Conservation (phyloP, 1,140 invertebrate genomes). For the Papilio helenus region DNA sequence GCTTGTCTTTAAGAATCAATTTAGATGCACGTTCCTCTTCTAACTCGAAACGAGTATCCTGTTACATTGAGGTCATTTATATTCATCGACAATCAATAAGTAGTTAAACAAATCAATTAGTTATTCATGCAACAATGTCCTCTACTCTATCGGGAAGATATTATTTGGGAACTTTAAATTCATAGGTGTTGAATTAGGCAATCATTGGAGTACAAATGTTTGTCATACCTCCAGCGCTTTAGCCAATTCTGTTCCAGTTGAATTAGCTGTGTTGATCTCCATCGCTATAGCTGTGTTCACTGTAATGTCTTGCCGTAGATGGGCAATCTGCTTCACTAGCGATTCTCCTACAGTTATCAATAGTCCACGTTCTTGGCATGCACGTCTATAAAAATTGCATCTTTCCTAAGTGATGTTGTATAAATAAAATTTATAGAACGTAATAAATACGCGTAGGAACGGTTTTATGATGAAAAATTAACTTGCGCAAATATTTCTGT, state of each 20-base stretch:
- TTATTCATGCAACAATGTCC: too few relatives aligned
- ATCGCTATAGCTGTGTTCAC: slow-evolving; percentile 43
- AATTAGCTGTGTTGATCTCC: slow-evolving; percentile 49
- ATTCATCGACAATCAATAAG: not conserved
- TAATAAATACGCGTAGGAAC: too few relatives aligned
- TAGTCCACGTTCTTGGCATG: slow-evolving; percentile 60
- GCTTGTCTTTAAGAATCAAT: slow-evolving; percentile 62
- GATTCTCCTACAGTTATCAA: slow-evolving; percentile 69
- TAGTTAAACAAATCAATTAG: not conserved
- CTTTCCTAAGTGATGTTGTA: not conserved
- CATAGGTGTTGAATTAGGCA: not conserved
- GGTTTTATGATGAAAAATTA: too few relatives aligned
- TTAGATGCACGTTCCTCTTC: slow-evolving; percentile 65
- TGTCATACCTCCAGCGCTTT: slow-evolving; percentile 56
- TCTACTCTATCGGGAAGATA: too few relatives aligned
- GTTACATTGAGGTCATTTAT: not conserved
- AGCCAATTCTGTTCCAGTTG: slow-evolving; percentile 50
- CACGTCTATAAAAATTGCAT: slow-evolving; percentile 52
- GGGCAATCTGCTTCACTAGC: slow-evolving; percentile 66
- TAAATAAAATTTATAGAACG: too few relatives aligned
- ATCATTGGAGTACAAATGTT: too few relatives aligned
- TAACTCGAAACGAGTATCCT: slow-evolving; percentile 63
- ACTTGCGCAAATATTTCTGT: too few relatives aligned
- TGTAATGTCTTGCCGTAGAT: slow-evolving; percentile 63
- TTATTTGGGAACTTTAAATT: not conserved